These are phyloP conservation scores for Oceanodroma leucorhoa DNA, from an alignment of 2,797 vertebrate species.

Conservation along the genomic window DNA sequence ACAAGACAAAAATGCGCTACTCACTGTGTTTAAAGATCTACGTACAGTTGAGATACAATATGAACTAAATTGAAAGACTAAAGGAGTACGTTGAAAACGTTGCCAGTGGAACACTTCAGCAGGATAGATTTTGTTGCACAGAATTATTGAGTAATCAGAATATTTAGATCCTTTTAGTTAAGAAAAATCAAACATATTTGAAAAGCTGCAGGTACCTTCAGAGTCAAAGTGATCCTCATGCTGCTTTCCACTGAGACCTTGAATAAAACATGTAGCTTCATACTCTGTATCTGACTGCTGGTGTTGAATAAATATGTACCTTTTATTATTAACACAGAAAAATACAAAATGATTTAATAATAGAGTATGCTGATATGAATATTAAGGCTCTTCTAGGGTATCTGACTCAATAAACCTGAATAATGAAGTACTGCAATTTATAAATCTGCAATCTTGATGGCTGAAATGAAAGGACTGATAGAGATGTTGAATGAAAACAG, in stretches of 20 bases:
- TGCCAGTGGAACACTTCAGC: neutral
- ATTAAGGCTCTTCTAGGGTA: constrained; percentile 69
- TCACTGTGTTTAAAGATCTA: neutral
- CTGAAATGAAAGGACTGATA: constrained; percentile 53
- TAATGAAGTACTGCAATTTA: constrained; percentile 53
- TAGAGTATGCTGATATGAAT: constrained; percentile 41
- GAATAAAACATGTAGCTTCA: constrained; percentile 41
- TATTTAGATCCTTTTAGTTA: constrained; percentile 8
- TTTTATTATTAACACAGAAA: constrained; percentile 58
- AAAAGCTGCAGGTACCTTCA: neutral
- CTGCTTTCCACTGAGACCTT: neutral
- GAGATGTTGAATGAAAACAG: constrained; percentile 46
- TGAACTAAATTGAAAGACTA: neutral
- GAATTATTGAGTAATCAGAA: neutral
- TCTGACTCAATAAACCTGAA: constrained; percentile 68
- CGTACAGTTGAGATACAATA: neutral
- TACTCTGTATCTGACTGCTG: neutral
- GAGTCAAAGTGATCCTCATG: neutral
- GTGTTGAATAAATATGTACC: constrained; percentile 58
- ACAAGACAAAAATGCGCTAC: neutral
- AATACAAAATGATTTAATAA: constrained; percentile 69
- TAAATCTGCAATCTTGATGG: constrained; percentile 23
- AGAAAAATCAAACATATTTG: constrained; percentile 12
- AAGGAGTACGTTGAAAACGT: neutral
- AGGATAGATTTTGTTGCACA: neutral